phyloP scores from a whole-genome alignment of 1,140 invertebrate genomes.

The Drosophila miranda region DNA sequence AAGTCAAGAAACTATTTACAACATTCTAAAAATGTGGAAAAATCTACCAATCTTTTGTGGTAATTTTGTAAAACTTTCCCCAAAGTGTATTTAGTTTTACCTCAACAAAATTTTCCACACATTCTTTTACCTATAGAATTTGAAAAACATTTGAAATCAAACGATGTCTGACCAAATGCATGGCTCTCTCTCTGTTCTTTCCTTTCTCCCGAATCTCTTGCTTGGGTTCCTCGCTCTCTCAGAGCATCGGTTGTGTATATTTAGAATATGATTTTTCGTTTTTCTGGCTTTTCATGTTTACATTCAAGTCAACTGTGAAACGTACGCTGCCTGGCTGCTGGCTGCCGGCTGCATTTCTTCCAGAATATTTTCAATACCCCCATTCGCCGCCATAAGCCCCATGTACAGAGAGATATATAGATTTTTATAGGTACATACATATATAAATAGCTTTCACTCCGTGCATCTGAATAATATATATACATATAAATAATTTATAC shows the following conservation, averaged over 20 bases:
- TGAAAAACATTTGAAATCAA: conserved; percentile 57
- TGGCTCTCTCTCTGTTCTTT: conserved; percentile 14
- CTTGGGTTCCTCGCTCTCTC: conserved; percentile 4
- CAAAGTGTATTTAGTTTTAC: conserved; percentile 2
- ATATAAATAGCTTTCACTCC: conserved; percentile 24
- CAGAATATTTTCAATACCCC: conserved; percentile 59
- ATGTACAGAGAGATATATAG: conserved; percentile 13
- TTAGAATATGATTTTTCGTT: conserved; percentile 77
- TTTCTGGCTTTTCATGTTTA: conserved; percentile 70
- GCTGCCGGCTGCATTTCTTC: conserved; percentile 72
- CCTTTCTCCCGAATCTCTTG: neutral
- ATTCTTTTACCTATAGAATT: conserved; percentile 35
- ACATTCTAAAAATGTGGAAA: neutral
- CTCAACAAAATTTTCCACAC: neutral
- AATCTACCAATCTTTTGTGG: neutral
- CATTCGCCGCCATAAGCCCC: conserved; percentile 33
- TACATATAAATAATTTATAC: conserved; percentile 27
- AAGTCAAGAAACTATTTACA: neutral
- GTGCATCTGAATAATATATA: conserved; percentile 14
- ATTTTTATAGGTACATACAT: conserved; percentile 4
- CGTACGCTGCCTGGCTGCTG: conserved; percentile 26
- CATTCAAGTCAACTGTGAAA: conserved; percentile 65
- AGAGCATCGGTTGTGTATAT: conserved; percentile 61
- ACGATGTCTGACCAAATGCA: conserved; percentile 53
- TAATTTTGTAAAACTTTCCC: conserved; percentile 1